Conservation (phyloP, 2,113 vertebrate genomes). For the Actenoides hombroni region DNA sequence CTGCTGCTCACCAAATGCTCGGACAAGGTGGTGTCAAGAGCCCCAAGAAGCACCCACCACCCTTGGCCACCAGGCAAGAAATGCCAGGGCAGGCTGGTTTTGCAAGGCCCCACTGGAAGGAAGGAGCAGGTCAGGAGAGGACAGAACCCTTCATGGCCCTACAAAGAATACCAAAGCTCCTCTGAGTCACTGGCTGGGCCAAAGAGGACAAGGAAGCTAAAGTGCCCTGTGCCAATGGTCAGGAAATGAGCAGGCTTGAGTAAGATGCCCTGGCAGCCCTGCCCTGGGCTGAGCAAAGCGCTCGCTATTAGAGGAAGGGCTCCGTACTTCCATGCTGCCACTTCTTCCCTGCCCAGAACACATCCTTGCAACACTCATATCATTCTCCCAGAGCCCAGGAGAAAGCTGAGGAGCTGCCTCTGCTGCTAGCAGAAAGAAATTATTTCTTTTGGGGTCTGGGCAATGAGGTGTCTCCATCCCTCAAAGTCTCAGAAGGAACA, state of each 20-base stretch:
- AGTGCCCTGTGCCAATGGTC: not conserved
- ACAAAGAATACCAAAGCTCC: not conserved
- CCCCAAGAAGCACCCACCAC: not conserved
- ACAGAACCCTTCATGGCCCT: not conserved
- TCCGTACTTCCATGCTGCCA: not conserved
- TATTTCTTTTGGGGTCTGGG: not conserved
- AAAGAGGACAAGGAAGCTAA: not conserved
- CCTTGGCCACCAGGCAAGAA: not conserved
- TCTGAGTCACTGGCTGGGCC: not conserved
- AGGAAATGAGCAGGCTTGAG: not conserved
- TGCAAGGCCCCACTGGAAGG: not conserved
- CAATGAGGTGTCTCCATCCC: not conserved
- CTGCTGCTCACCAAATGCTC: not conserved
- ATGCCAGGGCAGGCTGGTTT: accelerated
- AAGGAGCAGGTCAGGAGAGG: not conserved
- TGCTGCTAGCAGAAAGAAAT: not conserved
- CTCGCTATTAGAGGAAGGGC: not conserved
- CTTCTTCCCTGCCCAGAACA: not conserved
- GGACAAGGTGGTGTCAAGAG: not conserved
- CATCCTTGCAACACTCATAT: not conserved
- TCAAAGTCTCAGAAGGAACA: not conserved
- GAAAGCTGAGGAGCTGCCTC: not conserved
- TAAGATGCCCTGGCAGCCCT: not conserved
- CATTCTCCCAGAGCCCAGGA: not conserved
- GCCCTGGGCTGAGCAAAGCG: not conserved